Percentiles rank a stretch among this genome's conserved stretches.
These are phyloP conservation scores for Exaiptasia diaphana DNA, from an alignment of 64 coral and sea anemone species.

Conservation along the genomic window DNA sequence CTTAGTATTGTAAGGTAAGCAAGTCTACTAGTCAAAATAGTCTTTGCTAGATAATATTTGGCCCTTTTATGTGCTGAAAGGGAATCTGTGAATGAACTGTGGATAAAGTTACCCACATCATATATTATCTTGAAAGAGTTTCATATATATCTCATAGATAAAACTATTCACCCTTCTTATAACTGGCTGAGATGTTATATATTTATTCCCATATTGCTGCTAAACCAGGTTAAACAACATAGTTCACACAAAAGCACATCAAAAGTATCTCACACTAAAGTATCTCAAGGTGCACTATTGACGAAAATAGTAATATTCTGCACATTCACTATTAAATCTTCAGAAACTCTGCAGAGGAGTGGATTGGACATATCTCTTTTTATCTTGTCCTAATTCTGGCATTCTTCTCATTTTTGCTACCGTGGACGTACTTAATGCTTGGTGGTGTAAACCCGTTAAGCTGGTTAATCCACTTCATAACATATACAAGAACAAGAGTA, in stretches of 20 bases:
- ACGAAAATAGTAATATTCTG: background rate
- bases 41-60: background rate
- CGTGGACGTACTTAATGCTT: slow-evolving; percentile 75
- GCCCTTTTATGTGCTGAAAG: background rate
- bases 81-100: background rate
- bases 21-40: background rate
- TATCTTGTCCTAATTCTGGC: slow-evolving; percentile 56
- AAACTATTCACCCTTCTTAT: background rate
- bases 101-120: background rate
- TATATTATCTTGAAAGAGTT: background rate
- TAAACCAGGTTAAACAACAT: background rate
- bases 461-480: slow-evolving; percentile 68
- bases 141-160: background rate
- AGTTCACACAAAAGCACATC: background rate
- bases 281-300: background rate
- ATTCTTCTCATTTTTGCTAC: slow-evolving; percentile 72
- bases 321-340: background rate
- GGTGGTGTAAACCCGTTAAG: slow-evolving; percentile 69
- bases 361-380: slow-evolving; percentile 59
- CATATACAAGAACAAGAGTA: slow-evolving; percentile 53
- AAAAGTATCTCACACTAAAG: background rate
- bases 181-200: background rate
- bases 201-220: background rate
- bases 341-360: slow-evolving; percentile 52
- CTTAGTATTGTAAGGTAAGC: slow-evolving; percentile 63